Evolutionary conservation across 2,797 vertebrate species (phyloP), one percentile per base, ranked within the genome.

Genomic region (Myotis findleyi): DNA sequence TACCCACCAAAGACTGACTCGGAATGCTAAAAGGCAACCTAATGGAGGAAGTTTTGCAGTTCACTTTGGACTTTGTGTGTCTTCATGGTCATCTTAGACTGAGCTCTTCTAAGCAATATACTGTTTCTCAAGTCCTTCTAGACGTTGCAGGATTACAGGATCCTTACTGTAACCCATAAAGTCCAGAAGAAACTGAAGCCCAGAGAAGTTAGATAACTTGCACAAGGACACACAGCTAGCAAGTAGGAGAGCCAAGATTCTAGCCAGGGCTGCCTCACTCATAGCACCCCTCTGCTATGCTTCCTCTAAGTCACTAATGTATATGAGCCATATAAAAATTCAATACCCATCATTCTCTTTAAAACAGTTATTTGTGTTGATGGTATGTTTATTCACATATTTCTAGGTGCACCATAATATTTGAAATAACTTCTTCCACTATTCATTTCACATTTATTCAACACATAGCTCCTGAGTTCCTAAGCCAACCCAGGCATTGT

Each of bases 381-480:
- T 53, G 49, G 11, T 41, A 25, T 25, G 25, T 49, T 92, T 92
- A 91, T 85, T 89, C 76, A 79, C 66, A 59, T 89, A 93, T 95
- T 92, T 94, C 90, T 86, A 75, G 47, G 66, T 57, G 57, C 57
- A 47, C 53, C 27, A 47, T 30, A 91, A 76, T 92, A 81, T 80
- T 16, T 88, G 75, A 96, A 97, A 96, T 93, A 89, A 93, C 68
- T 86, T 82, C 75, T 92, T 72, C n/a, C 27, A 69, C 77, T 95
- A 75, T 94, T 95, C 85, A 68, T 93, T 92, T 55, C 79, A 86
- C 77, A 86, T 94, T 95, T 89, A 93, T 94, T 94, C 93, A 94
- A 68, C 44, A 55, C 73, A 66, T 73, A 88, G 79, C 66, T 93
- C 33, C 89, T 47, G 36, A 95, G 92, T 89, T 80, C 90, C 90